A percentile compares a stretch with the other conserved stretches of the same genome.
Conservation (phyloP, 2,888 invertebrate genomes). For the Ectropis crepuscularia region DNA sequence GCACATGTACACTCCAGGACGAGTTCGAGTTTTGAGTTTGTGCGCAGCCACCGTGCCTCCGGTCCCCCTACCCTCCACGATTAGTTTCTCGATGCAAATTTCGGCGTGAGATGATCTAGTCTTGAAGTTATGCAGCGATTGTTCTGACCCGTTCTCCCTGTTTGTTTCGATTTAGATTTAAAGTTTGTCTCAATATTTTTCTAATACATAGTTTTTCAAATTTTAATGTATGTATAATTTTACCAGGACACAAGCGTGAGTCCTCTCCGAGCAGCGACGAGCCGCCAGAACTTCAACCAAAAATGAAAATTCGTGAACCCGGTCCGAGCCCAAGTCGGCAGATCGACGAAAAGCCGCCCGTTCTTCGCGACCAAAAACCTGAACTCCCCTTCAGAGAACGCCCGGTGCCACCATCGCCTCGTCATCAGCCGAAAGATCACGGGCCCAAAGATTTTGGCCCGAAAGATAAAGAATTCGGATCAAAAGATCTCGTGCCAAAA, state of each 20-base stretch:
- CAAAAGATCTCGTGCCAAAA: not conserved
- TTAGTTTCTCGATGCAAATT: no score
- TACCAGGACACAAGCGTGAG: constrained; percentile 6
- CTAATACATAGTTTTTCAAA: no score
- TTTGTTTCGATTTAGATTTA: no score
- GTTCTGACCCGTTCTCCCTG: no score
- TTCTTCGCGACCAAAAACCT: constrained; percentile 25
- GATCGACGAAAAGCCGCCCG: constrained; percentile 9
- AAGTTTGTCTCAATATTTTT: no score
- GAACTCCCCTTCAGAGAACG: constrained; percentile 16
- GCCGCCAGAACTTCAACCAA: constrained; percentile 26
- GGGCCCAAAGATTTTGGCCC: not conserved
- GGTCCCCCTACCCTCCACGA: no score
- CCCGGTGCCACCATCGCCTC: not conserved
- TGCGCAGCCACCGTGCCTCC: no score
- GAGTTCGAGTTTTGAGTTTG: no score
- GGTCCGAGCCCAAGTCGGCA: constrained; percentile 5
- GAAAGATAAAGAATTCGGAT: constrained; percentile 1
- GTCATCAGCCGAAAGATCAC: not conserved
- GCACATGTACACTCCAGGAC: no score
- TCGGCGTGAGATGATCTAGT: no score
- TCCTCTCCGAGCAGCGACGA: constrained; percentile 8
- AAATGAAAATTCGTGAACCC: constrained; percentile 13
- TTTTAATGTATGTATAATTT: not conserved
- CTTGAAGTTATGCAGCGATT: no score